Base-by-base conservation (phyloP, 2,113 vertebrate genomes). In the Acinonyx jubatus region DNA sequence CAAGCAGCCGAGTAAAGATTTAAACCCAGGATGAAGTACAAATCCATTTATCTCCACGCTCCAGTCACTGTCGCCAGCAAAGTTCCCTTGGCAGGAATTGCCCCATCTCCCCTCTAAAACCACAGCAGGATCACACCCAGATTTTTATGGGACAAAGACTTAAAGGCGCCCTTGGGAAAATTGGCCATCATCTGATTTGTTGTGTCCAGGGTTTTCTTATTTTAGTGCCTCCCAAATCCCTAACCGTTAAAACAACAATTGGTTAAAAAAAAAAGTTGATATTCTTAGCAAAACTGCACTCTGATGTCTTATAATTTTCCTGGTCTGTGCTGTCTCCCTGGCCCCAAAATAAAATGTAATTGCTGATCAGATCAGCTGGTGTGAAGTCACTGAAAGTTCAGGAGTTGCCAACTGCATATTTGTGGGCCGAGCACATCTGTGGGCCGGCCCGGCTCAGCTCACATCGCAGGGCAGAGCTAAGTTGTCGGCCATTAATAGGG, bases 341-440 rank as follows among this genome's bases (percentile, higher is more conserved):
- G 89, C 98, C 96, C 97, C 97, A 98, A 98, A 99, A 98, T 98
- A 99, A 96, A 94, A 98, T 66, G 55, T 98, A 99, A 98, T 98
- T 99, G 97, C 98, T 65, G 55, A 97, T 97, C 96, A 83, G 94
- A 97, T 98, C 89, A 91, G 57, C 96, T 95, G 95, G 97, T 4
- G 55, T 76, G 92, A 76, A 98, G 95, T 98, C 94, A 97, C 95
- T 4, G 48, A 95, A 91, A 98, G 98, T 99, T 98, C 97, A 98
- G 94, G 97, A 96, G 4, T 95, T 97, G 95, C 82, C 97, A 98
- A 68, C 85, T 88, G 90, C 92, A 65, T 82, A 96, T 94, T 98
- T 98, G 97, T 85, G 96, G 97, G 91, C 96, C 69, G 25, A 52
- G 69, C 81, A 25, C 92, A 97, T 97, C 25, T 74, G 87, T 5